These are phyloP conservation scores for Butorides virescens DNA, from an alignment of 2,113 vertebrate genomes.

Conservation along the genomic window DNA sequence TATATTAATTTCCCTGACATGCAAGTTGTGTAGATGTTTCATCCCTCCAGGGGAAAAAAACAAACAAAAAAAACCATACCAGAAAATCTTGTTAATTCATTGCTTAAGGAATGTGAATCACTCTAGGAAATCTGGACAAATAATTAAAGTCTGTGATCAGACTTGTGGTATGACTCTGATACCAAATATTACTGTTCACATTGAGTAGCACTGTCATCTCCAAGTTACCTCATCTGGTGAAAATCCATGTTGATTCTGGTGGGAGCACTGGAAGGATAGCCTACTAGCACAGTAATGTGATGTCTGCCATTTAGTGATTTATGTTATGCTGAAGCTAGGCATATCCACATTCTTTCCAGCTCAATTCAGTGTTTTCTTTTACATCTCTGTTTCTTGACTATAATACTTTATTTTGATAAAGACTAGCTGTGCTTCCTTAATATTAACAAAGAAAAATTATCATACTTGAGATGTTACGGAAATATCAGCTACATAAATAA, in stretches of 20 bases:
- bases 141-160: accelerated
- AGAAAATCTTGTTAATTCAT: not conserved
- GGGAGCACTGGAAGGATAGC: not conserved
- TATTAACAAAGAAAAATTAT: not conserved
- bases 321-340: not conserved
- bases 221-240: not conserved
- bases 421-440: not conserved
- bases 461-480: not conserved
- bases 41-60: not conserved
- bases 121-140: not conserved
- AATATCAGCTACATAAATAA: not conserved
- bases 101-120: not conserved
- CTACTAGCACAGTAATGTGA: not conserved
- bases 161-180: not conserved
- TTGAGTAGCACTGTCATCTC: not conserved
- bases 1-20: not conserved
- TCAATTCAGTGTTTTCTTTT: not conserved
- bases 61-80: not conserved
- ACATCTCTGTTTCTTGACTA: not conserved
- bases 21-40: not conserved
- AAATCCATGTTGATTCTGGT: not conserved
- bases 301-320: not conserved
- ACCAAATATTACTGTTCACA: not conserved
- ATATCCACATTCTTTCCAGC: not conserved
- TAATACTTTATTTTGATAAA: not conserved